Evolutionary conservation across 2,113 vertebrate genomes (phyloP).

Genomic region (Pristiophorus japonicus): DNA sequence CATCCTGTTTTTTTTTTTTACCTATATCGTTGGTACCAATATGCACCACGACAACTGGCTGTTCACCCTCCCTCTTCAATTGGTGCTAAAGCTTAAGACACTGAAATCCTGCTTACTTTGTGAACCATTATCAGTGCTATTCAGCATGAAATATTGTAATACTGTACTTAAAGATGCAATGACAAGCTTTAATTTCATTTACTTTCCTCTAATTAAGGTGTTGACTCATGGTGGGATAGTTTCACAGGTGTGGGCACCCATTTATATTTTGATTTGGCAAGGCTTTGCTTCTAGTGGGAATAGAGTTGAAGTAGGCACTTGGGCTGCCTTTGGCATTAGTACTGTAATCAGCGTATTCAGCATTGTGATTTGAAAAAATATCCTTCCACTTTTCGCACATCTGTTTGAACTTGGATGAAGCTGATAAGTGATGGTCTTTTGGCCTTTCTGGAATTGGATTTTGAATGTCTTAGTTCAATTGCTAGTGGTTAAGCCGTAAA

Average conservation of each 20-base stretch:
- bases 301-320: background rate
- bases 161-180: background rate
- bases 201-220: no score
- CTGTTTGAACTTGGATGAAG: background rate
- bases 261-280: background rate
- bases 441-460: background rate
- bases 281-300: background rate
- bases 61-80: no score
- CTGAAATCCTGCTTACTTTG: background rate
- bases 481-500: background rate
- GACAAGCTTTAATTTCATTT: background rate
- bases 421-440: background rate
- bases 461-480: background rate
- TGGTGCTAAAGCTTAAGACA: background rate
- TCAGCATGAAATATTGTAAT: background rate
- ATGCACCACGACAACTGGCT: no score
- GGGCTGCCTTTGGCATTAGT: background rate
- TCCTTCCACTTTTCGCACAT: background rate
- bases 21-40: no score
- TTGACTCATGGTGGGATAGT: no score
- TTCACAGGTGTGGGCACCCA: no score
- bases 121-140: background rate
- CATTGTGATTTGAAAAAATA: background rate
- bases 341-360: background rate
- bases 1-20: no score